Conservation (phyloP, 2,888 invertebrate genomes). For the Graphium colonna region DNA sequence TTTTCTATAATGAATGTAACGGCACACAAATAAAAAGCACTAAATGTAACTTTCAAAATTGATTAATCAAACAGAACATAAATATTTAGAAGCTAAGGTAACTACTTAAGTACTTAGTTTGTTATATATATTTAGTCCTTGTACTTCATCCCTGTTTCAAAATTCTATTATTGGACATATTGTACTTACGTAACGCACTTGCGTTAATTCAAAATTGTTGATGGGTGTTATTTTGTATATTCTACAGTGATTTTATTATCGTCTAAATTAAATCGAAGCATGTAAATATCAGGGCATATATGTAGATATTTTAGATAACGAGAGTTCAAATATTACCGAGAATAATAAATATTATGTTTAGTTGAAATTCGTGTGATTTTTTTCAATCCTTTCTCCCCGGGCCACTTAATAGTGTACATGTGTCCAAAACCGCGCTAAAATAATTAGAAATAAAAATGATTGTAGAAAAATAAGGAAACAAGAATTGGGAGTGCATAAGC, state of each 20-base stretch:
- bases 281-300: conserved; percentile 72
- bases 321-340: conserved; percentile 77
- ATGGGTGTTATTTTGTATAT: conserved; percentile 69
- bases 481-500: too few species aligned
- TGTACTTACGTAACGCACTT: conserved; percentile 61
- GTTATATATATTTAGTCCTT: conserved; percentile 47
- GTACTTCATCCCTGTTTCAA: conserved; percentile 40
- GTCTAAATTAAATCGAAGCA: conserved; percentile 49
- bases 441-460: too few species aligned
- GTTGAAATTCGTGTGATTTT: conserved; percentile 50
- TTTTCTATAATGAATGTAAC: conserved; percentile 10
- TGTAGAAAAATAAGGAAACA: too few species aligned
- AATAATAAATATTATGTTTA: conserved; percentile 77
- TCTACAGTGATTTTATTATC: conserved; percentile 66
- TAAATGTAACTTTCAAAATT: conserved; percentile 17
- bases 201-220: conserved; percentile 59
- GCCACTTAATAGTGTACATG: too few species aligned
- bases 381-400: too few species aligned
- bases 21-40: conserved; percentile 25
- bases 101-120: conserved; percentile 43
- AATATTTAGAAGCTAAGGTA: conserved; percentile 13
- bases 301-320: conserved; percentile 76
- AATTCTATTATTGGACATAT: conserved; percentile 45
- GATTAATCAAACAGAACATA: conserved; percentile 10
- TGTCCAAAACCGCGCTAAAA: too few species aligned